Evolutionary conservation across 2,113 vertebrate species (phyloP).

Genomic region (Hypanus sabinus): DNA sequence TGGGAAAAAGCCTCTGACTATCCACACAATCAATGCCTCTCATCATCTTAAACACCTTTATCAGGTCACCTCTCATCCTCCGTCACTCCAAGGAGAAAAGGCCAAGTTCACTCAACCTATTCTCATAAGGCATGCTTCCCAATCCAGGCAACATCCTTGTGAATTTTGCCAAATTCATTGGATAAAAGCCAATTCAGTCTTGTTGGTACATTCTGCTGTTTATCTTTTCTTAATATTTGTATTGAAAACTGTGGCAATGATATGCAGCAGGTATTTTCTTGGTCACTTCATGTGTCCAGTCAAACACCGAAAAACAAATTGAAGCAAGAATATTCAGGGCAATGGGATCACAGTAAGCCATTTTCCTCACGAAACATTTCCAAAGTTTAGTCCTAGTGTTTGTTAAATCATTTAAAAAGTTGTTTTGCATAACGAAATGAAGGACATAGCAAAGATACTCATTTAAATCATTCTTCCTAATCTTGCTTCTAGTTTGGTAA

Average conservation of each 20-base stretch:
- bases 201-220: not conserved
- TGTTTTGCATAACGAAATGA: not conserved
- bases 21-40: too few relatives aligned
- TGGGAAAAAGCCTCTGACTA: too few relatives aligned
- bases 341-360: not conserved
- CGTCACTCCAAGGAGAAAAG: too few relatives aligned
- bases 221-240: not conserved
- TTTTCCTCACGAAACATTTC: too few relatives aligned
- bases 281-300: not conserved
- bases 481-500: not conserved
- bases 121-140: too few relatives aligned
- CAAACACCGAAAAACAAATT: not conserved
- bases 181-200: not conserved
- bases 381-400: too few relatives aligned
- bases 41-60: too few relatives aligned
- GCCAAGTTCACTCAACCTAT: too few relatives aligned
- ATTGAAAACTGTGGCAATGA: not conserved
- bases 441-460: not conserved
- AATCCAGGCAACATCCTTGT: too few relatives aligned
- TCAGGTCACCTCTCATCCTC: too few relatives aligned
- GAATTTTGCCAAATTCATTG: not conserved
- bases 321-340: not conserved
- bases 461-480: not conserved
- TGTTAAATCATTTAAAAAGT: not conserved
- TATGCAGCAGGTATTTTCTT: not conserved